Conservation (phyloP, 2,888 invertebrate species). For the Cantharis flavilabris region DNA sequence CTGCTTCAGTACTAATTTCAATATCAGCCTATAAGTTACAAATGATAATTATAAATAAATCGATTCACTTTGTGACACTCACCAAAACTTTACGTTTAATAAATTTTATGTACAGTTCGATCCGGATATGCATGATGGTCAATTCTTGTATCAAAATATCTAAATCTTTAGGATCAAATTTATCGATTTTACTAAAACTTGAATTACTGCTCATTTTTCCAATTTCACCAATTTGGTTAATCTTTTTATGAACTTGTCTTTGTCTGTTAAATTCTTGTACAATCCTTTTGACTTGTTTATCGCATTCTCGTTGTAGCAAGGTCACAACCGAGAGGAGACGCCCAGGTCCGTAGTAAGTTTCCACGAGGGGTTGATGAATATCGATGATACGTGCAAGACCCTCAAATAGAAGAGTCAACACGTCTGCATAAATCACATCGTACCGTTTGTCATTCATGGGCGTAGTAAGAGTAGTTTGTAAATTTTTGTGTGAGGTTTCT, state of each 20-base stretch:
- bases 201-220: conserved; percentile 54
- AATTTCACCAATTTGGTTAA: conserved; percentile 65
- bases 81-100: conserved; percentile 76
- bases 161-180: conserved; percentile 78
- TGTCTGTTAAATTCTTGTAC: conserved; percentile 74
- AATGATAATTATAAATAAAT: conserved; percentile 17
- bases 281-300: conserved; percentile 65
- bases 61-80: conserved; percentile 40
- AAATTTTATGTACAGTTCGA: conserved; percentile 91
- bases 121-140: conserved; percentile 86
- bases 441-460: conserved; percentile 72
- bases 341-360: conserved; percentile 86
- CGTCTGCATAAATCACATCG: conserved; percentile 82
- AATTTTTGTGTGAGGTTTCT: conserved; percentile 71
- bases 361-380: conserved; percentile 85
- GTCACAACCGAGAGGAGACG: conserved; percentile 71
- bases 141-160: conserved; percentile 90
- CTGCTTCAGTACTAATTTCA: conserved; percentile 63
- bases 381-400: conserved; percentile 77
- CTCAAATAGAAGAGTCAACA: conserved; percentile 82
- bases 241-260: conserved; percentile 67
- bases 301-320: conserved; percentile 80
- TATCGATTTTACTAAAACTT: conserved; percentile 58
- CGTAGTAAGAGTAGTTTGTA: conserved; percentile 68
- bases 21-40: conserved; percentile 61